Evolutionary conservation across 1,140 invertebrate genomes (phyloP).

Genomic region (Lepidurus couesii): DNA sequence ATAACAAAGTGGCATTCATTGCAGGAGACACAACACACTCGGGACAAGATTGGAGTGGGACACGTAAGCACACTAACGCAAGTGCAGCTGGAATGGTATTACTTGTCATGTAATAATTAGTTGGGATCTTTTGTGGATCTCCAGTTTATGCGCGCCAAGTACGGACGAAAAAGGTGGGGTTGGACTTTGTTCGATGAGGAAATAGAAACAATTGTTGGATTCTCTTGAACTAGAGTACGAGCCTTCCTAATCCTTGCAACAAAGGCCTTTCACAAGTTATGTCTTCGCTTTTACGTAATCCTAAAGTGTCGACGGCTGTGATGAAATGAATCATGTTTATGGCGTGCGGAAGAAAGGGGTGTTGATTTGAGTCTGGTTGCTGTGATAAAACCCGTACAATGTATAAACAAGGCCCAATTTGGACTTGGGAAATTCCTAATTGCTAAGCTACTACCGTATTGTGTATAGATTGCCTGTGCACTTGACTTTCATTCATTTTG

Average conservation of each 20-base stretch:
- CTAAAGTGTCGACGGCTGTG: not conserved
- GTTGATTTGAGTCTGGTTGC: not conserved
- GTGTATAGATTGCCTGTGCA: no score
- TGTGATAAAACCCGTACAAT: not conserved
- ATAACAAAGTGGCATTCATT: not conserved
- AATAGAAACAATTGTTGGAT: constrained; percentile 4
- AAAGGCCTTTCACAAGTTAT: not conserved
- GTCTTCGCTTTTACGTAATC: not conserved
- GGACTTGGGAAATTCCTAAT: not conserved
- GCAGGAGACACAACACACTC: not conserved
- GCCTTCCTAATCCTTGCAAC: not conserved
- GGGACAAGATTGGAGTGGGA: not conserved
- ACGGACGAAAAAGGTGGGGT: not conserved
- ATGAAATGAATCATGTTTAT: not conserved
- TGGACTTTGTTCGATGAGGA: constrained; percentile 11
- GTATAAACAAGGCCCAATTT: not conserved
- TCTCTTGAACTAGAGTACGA: not conserved
- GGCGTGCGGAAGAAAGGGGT: not conserved
- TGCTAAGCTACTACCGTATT: no score
- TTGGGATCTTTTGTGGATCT: not conserved
- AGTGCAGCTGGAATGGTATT: constrained; percentile 14
- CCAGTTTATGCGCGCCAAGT: not conserved
- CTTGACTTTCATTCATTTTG: no score
- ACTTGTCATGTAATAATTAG: constrained; percentile 1
- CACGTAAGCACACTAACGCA: not conserved